Base-by-base conservation (phyloP, 2,113 vertebrate species). In the Carassius auratus region DNA sequence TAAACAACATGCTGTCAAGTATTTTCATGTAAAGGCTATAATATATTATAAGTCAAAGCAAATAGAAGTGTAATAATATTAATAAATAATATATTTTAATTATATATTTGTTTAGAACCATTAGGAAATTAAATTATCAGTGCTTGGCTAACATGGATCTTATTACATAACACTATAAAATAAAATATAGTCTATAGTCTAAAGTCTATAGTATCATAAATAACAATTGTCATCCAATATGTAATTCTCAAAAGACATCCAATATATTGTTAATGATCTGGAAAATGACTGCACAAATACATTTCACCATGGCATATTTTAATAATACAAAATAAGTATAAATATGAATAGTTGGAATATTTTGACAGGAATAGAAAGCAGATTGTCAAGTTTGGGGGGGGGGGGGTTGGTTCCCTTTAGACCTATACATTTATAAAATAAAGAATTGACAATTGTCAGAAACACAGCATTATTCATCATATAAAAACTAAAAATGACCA, bases 381-480 rank as follows among this genome's bases (percentile, higher is more conserved):
- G 12, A 45, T 17, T 6, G 23, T 80, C 59, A 12, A 30, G 38
- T n/a, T 0, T 55, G 48, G n/a, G 15, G 30, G 1, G 38, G 1
- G 76, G 48, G n/a, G 15, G 30, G 2, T 9, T 21, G 23, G 13
- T 80, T 78, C 7, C 77, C 30, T 15, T 45, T 36, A 79, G 38
- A 80, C 59, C 78, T 80, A 30, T 30, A 59, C 36, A 64, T 80
- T 80, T 14, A 48, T 48, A 15, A 64, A 64, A 80, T n/a, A 64
- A 64, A 80, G 14, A 61, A 79, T n/a, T 19, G 14, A 64, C 9
- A 80, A 62, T 15, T 42, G 21, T 79, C 30, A 79, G 0, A 14
- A 38, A 21, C 45, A 45, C 1, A 38, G 30, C 42, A 57, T 0
- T 5, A 21, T 21, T 12, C 1, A 78, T 33, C 33, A 57, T 21